Evolutionary conservation across 2,888 invertebrate species (phyloP).

Genomic region (Drosophila mettleri): DNA sequence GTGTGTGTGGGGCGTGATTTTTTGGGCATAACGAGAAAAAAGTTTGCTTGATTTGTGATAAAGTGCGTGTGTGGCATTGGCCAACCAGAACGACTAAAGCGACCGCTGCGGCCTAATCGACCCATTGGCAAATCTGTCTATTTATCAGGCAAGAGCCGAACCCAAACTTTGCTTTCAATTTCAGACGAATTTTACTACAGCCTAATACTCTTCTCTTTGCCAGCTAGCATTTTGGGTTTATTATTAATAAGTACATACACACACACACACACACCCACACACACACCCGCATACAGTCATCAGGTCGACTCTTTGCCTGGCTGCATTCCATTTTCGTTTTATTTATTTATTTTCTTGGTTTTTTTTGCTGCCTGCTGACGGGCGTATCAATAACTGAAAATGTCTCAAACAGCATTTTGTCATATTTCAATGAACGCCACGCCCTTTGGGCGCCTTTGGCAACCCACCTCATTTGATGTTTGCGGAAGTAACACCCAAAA

Average conservation of each 20-base stretch:
- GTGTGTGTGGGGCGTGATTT: constrained; percentile 68
- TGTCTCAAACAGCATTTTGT: constrained; percentile 82
- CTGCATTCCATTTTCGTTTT: constrained; percentile 60
- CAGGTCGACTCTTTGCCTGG: constrained; percentile 46
- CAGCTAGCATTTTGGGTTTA: constrained; percentile 49
- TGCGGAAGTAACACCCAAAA: constrained; percentile 72
- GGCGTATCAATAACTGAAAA: constrained; percentile 82
- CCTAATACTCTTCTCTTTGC: constrained; percentile 9
- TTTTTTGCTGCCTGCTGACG: constrained; percentile 61
- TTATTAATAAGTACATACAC: constrained; percentile 70
- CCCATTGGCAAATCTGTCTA: constrained; percentile 42
- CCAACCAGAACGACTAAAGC: constrained; percentile 23
- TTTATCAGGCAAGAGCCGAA: constrained; percentile 64
- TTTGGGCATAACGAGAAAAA: constrained; percentile 41
- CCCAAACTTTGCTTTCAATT: constrained; percentile 76
- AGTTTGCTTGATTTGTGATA: constrained; percentile 81
- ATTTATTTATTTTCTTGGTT: constrained; percentile 12
- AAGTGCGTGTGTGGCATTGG: constrained; percentile 63
- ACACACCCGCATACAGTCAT: constrained; percentile 15
- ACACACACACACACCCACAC: constrained; percentile 12
- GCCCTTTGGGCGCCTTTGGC: neutral
- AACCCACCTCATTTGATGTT: constrained; percentile 62
- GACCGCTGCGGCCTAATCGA: constrained; percentile 23
- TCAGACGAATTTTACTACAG: constrained; percentile 65
- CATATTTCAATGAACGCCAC: constrained; percentile 73